These are phyloP conservation scores for Equus przewalskii DNA, from an alignment of 2,113 vertebrate species.

Conservation along the genomic window DNA sequence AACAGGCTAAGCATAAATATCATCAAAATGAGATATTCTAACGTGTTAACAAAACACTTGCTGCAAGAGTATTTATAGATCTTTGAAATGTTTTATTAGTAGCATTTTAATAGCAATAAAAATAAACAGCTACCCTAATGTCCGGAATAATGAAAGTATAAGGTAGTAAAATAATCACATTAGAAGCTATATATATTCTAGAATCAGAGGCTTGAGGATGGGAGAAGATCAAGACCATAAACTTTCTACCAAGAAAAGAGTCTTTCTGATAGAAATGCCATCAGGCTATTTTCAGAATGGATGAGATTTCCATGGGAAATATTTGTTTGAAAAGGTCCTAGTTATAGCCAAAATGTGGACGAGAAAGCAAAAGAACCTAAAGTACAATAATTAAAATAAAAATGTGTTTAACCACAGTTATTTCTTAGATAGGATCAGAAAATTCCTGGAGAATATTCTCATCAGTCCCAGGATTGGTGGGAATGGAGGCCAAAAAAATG, in stretches of 20 bases:
- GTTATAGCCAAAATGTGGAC: not conserved
- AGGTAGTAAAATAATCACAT: conserved; percentile 39
- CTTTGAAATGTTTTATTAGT: not conserved
- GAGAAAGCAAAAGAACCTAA: not conserved
- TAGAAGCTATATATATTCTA: conserved; percentile 54
- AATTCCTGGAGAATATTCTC: not conserved
- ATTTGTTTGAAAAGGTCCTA: not conserved
- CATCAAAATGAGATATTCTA: not conserved
- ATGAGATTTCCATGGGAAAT: not conserved
- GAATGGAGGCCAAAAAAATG: not conserved
- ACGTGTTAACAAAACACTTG: conserved; percentile 33
- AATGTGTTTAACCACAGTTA: not conserved
- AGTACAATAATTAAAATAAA: not conserved
- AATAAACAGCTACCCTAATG: not conserved
- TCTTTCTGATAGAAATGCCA: conserved; percentile 38
- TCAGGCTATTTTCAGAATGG: not conserved
- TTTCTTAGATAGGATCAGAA: not conserved
- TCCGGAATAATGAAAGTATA: conserved; percentile 20
- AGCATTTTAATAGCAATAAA: conserved; percentile 35
- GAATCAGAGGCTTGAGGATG: conserved; percentile 10
- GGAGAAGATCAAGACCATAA: not conserved
- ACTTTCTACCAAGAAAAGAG: conserved; percentile 47
- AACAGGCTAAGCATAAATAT: conserved; percentile 18
- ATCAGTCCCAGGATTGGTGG: not conserved
- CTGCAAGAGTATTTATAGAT: conserved; percentile 27